These are phyloP conservation scores for Gadopsis bispinosus DNA, from an alignment of 2,797 vertebrate species.

Conservation along the genomic window DNA sequence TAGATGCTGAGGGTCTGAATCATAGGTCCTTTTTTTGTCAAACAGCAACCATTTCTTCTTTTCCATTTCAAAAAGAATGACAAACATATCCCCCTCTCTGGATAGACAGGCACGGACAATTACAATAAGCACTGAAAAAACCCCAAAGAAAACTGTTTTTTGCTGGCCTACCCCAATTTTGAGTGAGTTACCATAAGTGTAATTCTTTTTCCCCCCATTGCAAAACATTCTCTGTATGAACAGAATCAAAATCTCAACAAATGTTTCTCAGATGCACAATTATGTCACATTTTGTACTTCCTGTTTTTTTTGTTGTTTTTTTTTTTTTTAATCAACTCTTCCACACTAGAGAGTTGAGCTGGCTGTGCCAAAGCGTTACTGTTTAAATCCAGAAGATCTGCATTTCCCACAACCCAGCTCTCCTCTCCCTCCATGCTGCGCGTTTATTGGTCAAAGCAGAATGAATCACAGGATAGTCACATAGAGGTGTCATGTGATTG, in stretches of 20 bases:
- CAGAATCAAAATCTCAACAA: constrained; percentile 74
- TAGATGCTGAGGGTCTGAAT: constrained; percentile 63
- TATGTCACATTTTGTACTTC: constrained; percentile 63
- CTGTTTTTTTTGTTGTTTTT: constrained; percentile 11
- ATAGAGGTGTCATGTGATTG: constrained; percentile 72
- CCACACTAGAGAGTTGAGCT: constrained; percentile 38
- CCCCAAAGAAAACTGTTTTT: constrained; percentile 35
- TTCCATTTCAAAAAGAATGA: constrained; percentile 66
- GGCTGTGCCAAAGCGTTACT: constrained; percentile 39
- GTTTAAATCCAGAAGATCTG: constrained; percentile 47
- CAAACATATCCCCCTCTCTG: constrained; percentile 66
- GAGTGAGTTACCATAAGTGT: constrained; percentile 62
- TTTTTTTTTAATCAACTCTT: constrained; percentile 6
- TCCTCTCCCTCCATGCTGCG: constrained; percentile 51
- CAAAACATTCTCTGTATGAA: constrained; percentile 84
- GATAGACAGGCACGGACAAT: constrained; percentile 77
- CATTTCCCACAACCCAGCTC: constrained; percentile 42
- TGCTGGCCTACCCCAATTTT: constrained; percentile 60
- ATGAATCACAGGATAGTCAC: constrained; percentile 78
- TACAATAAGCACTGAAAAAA: constrained; percentile 79
- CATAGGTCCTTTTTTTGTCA: constrained; percentile 71
- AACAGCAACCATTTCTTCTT: constrained; percentile 65
- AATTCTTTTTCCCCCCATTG: constrained; percentile 65
- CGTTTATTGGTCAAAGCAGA: constrained; percentile 71
- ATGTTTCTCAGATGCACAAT: constrained; percentile 77